Base-by-base conservation (phyloP, 2,113 vertebrate genomes). In the Gymnorhina tibicen region DNA sequence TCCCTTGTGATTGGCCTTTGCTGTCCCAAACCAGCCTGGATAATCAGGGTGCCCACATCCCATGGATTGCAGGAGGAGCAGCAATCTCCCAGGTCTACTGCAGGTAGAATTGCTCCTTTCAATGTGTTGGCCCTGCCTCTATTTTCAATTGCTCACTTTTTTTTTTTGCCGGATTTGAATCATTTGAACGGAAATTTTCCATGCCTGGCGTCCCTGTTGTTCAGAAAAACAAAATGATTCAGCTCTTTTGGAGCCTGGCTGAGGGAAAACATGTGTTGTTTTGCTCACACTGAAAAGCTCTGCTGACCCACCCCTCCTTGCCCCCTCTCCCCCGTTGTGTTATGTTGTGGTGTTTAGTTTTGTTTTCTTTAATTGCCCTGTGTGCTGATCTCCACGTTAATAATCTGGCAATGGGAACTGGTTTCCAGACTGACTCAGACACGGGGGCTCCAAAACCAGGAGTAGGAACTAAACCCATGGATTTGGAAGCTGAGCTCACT, bases 191-290 rank as follows among this genome's bases (percentile, higher is more conserved):
- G 24, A 80, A 84, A 22, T 93, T 81, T 84, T 70, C 76, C 28
- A 7, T 27, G 87, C 56, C 79, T 74, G 68, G 30, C 46, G 16
- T 88, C 52, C 93, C 56, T 72, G 75, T 90, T 88, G 68, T 91
- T 97, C 3, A 4, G 75, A 74, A 77, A 88, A 91, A 50, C 85
- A 92, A 75, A 94, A 58, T 94, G 92, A 93, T 87, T 96, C 93
- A 96, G 88, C 68, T 58, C 0, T 78, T 95, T 92, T 1, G 10
- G 85, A 77, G 76, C 5, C 27, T 16, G 82, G 63, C 32, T 21
- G 37, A 84, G 60, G 56, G 60, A 88, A 86, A 95, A 88, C 95
- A 96, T 96, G 91, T 95, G 85, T 66, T 96, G 92, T 95, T 97
- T 86, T 94, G 52, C 88, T 91, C 60, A 37, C 44, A 21, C 35